These are phyloP conservation scores for Mesorhabditis sp. DNA, from an alignment of 2,888 invertebrate species.

Conservation along the genomic window DNA sequence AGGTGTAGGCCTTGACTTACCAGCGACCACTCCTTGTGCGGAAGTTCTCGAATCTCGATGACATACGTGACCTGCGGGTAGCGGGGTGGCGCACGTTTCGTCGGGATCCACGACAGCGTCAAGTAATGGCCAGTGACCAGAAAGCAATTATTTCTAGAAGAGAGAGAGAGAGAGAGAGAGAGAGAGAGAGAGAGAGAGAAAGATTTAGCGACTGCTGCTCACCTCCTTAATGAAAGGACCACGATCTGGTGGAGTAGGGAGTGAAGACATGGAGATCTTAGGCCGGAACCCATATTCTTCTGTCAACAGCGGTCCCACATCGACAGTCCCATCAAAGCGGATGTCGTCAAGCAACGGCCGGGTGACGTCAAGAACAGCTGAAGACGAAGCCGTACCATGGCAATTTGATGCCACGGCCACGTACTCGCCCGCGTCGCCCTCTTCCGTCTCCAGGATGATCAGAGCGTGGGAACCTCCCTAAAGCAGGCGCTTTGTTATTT, in stretches of 20 bases:
- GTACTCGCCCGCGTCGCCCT: constrained; percentile 57
- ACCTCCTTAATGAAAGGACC: constrained; percentile 80
- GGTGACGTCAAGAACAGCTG: constrained; percentile 56
- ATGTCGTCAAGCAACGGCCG: constrained; percentile 54
- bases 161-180: too few species aligned
- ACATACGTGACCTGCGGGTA: constrained; percentile 84
- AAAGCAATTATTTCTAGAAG: too few species aligned
- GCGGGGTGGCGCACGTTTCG: constrained; percentile 79
- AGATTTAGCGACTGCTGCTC: too few species aligned
- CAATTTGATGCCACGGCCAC: constrained; percentile 54
- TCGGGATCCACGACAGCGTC: constrained; percentile 88
- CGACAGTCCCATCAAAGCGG: constrained; percentile 54
- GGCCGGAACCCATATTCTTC: constrained; percentile 58
- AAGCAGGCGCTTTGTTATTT: not conserved
- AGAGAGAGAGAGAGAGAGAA: too few species aligned
- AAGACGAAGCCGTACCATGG: constrained; percentile 51
- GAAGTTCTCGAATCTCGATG: constrained; percentile 87
- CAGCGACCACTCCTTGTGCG: constrained; percentile 87
- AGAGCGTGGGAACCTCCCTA: constrained; percentile 55
- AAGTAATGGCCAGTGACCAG: constrained; percentile 80
- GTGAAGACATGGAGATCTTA: constrained; percentile 39
- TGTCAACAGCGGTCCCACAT: constrained; percentile 55
- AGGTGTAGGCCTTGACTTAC: constrained; percentile 63
- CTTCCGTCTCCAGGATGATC: constrained; percentile 50
- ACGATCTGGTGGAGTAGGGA: constrained; percentile 82